phyloP scores from a whole-genome alignment of 2,113 vertebrate genomes.

The Rhinopithecus roxellana region DNA sequence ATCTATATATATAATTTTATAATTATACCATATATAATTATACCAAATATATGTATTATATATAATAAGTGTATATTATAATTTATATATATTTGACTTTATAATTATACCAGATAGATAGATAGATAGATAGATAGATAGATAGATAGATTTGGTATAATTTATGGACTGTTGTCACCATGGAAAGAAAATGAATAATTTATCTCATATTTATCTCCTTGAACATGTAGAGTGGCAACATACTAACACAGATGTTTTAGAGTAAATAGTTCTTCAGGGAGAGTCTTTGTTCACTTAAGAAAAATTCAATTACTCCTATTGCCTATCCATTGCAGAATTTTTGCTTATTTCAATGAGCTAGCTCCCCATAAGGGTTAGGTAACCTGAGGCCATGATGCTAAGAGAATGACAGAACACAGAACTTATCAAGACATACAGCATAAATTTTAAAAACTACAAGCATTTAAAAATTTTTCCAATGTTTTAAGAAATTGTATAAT shows the following conservation, averaged over 20 bases:
- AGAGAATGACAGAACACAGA: neutral
- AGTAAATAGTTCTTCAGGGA: neutral
- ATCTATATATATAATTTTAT: too few species aligned
- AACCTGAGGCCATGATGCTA: neutral
- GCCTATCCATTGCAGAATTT: neutral
- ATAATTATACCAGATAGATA: too few species aligned
- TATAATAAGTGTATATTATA: too few species aligned
- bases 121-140: too few species aligned
- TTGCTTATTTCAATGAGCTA: neutral
- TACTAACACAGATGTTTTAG: neutral
- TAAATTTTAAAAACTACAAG: neutral
- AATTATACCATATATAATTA: too few species aligned
- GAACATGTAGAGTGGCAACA: neutral
- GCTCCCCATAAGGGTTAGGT: neutral
- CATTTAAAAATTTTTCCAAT: neutral
- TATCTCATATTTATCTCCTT: neutral
- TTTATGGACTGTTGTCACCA: neutral
- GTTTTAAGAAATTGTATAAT: neutral
- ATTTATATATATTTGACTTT: too few species aligned
- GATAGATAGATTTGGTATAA: neutral
- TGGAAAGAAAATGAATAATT: neutral
- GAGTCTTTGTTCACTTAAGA: neutral
- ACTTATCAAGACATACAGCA: neutral
- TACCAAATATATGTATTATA: neutral
- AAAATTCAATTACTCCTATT: neutral